Evolutionary conservation across 2,888 invertebrate species (phyloP).

Genomic region (Torymus texanus): DNA sequence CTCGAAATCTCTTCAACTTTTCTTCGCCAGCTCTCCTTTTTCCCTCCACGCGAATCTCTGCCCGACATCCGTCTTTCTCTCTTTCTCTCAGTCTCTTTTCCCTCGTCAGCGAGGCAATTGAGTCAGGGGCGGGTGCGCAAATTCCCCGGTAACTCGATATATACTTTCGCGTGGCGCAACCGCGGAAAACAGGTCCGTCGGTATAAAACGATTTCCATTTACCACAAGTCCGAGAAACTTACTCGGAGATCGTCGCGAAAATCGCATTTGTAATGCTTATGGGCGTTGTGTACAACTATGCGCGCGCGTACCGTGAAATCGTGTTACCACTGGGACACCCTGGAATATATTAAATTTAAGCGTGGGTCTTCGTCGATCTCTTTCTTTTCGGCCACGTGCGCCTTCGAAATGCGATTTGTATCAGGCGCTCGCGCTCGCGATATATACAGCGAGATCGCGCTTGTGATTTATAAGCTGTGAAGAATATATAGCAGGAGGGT

Average conservation of each 20-base stretch:
- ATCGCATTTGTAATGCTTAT: constrained; percentile 55
- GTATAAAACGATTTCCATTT: constrained; percentile 17
- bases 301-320: constrained; percentile 68
- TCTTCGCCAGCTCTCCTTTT: constrained; percentile 18
- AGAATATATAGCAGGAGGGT: background rate
- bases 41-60: constrained; percentile 28
- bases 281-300: constrained; percentile 23
- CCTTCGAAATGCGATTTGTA: constrained; percentile 70
- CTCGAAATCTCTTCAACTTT: constrained; percentile 15
- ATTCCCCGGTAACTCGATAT: constrained; percentile 51
- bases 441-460: constrained; percentile 5
- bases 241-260: constrained; percentile 15
- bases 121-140: constrained; percentile 26
- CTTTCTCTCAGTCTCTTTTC: constrained; percentile 4
- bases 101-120: constrained; percentile 22
- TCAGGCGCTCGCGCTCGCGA: constrained; percentile 31
- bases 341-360: constrained; percentile 72
- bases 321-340: constrained; percentile 66
- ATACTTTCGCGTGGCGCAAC: constrained; percentile 1
- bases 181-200: constrained; percentile 37
- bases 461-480: constrained; percentile 21
- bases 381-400: constrained; percentile 24
- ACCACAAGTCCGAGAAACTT: background rate
- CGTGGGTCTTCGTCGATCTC: constrained; percentile 22
- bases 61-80: background rate